Evolutionary conservation across 2,888 invertebrate species (phyloP).

Genomic region (Labia minor): DNA sequence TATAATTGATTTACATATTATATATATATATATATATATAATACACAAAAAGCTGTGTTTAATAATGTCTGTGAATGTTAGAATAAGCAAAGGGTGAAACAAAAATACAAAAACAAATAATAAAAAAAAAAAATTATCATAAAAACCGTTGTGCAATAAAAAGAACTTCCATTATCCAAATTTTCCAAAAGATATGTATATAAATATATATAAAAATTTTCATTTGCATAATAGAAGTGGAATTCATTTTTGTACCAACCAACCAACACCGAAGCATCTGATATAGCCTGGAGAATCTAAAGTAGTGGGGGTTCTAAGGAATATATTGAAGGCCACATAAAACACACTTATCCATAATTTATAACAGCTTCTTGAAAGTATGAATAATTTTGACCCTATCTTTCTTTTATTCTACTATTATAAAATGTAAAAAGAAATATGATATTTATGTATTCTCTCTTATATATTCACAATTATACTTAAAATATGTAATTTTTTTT

Average conservation of each 20-base stretch:
- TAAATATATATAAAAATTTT: not conserved
- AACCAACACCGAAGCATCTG: constrained; percentile 13
- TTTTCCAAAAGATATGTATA: not conserved
- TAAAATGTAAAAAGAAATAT: too few species aligned
- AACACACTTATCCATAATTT: too few species aligned
- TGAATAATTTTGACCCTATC: too few species aligned
- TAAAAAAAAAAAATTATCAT: not conserved
- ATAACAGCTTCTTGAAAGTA: too few species aligned
- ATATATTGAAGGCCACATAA: too few species aligned
- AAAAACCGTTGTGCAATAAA: constrained; percentile 8
- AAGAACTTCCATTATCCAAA: not conserved
- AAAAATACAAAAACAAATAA: not conserved
- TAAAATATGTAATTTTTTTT: too few species aligned
- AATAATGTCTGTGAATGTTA: not conserved
- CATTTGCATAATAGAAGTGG: not conserved
- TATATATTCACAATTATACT: too few species aligned
- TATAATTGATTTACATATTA: not conserved
- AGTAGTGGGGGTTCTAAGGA: too few species aligned
- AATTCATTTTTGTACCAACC: not conserved
- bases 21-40: not conserved
- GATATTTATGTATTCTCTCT: too few species aligned
- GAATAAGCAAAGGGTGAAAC: not conserved
- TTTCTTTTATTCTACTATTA: too few species aligned
- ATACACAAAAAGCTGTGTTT: not conserved
- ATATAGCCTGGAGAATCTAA: not conserved